Evolutionary conservation across 1,140 invertebrate species (phyloP), one percentile per base, ranked within the genome.

Genomic region (Centruroides sculpturatus): DNA sequence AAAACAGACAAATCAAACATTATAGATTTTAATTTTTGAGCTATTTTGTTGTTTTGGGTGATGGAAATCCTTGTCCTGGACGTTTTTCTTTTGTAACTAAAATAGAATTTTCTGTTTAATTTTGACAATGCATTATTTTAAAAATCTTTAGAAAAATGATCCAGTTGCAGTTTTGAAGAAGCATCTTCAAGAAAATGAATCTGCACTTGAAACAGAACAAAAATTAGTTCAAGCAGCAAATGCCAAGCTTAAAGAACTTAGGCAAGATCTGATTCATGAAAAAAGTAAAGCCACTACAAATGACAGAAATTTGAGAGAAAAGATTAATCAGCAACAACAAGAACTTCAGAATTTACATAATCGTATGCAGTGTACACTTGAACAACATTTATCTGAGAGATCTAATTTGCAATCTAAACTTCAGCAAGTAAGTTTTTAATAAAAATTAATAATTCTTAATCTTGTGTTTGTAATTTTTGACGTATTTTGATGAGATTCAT

Each of bases 101-200:
- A 23, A 23, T 23, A 23, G 23, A 23, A 23, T 23, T 23, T 23
- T 23, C 23, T 23, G 23, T 2, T 23, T 23, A 23, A 23, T 23
- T 23, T 23, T 23, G 23, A 1, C 23, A 23, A 23, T 23, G 23
- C 23, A 23, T 36, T 5, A 12, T 10, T 57, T 23, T 12, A 49
- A 13, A 11, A 49, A 49, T 48, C 41, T 41, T 41, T 41, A n/a
- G 41, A 55, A 61, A 58, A 61, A 62, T 59, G 51, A 55, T 57
- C 60, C 61, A 47, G 48, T 61, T 23, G 54, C 48, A 34, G 4
- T 51, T 12, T 54, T 65, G 47, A 65, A 62, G n/a, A 61, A 65
- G 50, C 11, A 61, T 46, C 57, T 65, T n/a, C 59, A 62, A 62
- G 61, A 62, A 51, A 62, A 59, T 35, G 61, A 62, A 5, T 57